phyloP scores from a whole-genome alignment of 2,888 invertebrate species.

The Pandemis heparana region DNA sequence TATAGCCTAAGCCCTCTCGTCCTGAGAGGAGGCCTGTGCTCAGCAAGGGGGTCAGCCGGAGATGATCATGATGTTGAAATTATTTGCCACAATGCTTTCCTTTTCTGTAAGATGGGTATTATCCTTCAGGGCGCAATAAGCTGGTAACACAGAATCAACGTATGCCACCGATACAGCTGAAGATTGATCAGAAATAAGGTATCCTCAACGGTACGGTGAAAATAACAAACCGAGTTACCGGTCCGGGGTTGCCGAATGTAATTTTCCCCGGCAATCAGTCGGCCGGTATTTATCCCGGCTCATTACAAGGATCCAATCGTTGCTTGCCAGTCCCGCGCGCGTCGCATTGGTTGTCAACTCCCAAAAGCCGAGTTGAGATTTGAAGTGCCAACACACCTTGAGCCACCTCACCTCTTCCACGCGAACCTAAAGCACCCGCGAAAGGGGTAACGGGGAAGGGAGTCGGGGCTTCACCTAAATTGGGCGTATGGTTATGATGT shows the following conservation, averaged over 20 bases:
- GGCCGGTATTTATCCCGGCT: conserved; percentile 72
- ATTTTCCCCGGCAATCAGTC: conserved; percentile 67
- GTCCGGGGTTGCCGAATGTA: conserved; percentile 59
- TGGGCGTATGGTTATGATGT: conserved; percentile 61
- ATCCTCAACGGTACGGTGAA: conserved; percentile 43
- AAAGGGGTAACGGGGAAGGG: background rate
- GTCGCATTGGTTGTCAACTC: conserved; percentile 70
- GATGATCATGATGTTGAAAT: too few relatives aligned
- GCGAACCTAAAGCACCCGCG: background rate
- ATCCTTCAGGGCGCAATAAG: conserved; percentile 15
- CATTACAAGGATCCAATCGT: conserved; percentile 75
- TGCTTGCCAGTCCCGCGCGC: conserved; percentile 56
- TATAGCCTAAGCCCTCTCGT: too few relatives aligned
- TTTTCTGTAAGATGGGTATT: background rate
- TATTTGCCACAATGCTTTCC: too few relatives aligned
- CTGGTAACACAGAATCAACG: conserved; percentile 6
- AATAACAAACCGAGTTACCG: conserved; percentile 62
- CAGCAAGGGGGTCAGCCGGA: too few relatives aligned
- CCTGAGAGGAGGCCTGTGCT: too few relatives aligned
- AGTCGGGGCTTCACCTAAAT: conserved; percentile 39
- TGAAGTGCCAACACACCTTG: conserved; percentile 54
- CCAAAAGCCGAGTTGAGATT: conserved; percentile 66
- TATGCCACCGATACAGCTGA: conserved; percentile 25
- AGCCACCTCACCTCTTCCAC: conserved; percentile 45
- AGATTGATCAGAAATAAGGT: conserved; percentile 30